Conservation (phyloP, 1,140 invertebrate species). For the Brevipalpus yothersi region DNA sequence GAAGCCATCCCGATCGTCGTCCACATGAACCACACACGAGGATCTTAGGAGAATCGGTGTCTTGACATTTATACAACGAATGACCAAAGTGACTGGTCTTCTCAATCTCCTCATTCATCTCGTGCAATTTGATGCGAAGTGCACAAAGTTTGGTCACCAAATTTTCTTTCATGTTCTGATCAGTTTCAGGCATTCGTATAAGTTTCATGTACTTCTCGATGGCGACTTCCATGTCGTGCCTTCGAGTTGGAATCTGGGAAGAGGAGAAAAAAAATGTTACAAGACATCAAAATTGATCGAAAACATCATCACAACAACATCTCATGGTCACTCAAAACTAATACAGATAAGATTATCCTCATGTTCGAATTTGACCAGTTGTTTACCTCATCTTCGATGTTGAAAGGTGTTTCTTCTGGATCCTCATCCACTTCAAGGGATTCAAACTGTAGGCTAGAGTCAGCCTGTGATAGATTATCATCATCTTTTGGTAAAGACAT, state of each 20-base stretch:
- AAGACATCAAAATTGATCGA: too few relatives aligned
- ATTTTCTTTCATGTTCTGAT: conserved; percentile 5
- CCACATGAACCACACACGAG: conserved; percentile 6
- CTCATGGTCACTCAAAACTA: neutral
- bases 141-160: conserved; percentile 6
- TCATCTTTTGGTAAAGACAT: too few relatives aligned
- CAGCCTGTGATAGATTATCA: too few relatives aligned
- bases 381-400: neutral
- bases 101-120: conserved; percentile 6
- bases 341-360: neutral
- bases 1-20: neutral
- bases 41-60: neutral
- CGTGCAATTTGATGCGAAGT: conserved; percentile 5
- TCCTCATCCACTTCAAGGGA: too few relatives aligned
- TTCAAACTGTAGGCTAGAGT: too few relatives aligned
- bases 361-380: neutral
- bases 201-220: conserved; percentile 1
- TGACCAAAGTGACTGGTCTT: neutral
- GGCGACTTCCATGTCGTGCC: neutral
- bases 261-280: neutral
- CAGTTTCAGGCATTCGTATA: neutral
- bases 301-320: neutral
- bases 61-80: neutral
- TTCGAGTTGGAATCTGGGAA: neutral
- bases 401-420: neutral